Conservation (phyloP, 2,113 vertebrate species). For the Acanthochromis polyacanthus region DNA sequence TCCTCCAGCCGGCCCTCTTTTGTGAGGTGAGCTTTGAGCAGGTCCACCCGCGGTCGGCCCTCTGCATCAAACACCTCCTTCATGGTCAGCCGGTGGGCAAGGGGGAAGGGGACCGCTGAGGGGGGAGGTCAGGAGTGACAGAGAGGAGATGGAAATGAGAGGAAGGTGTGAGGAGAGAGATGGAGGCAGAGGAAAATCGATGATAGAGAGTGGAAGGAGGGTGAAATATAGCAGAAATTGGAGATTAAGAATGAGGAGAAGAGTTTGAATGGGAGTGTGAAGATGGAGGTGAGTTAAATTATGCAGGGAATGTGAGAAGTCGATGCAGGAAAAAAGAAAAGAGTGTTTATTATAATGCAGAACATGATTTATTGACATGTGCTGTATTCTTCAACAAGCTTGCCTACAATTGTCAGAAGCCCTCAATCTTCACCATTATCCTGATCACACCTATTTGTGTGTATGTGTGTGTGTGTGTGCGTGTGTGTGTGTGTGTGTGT, state of each 20-base stretch:
- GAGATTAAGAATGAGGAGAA: background rate
- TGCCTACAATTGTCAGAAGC: slow-evolving; percentile 29
- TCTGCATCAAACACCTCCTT: slow-evolving; percentile 89
- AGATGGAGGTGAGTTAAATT: background rate
- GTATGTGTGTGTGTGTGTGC: slow-evolving; percentile 18
- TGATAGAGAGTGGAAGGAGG: slow-evolving; percentile 17
- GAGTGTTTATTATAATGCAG: slow-evolving; percentile 24
- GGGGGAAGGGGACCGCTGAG: slow-evolving; percentile 87
- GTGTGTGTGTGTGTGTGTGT: background rate
- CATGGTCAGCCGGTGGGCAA: slow-evolving; percentile 88
- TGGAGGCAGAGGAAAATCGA: slow-evolving; percentile 13
- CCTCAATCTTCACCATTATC: slow-evolving; percentile 42
- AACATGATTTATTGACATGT: slow-evolving; percentile 55
- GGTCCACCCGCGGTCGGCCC: slow-evolving; percentile 87
- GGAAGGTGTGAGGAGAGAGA: background rate
- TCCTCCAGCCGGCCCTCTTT: slow-evolving; percentile 89
- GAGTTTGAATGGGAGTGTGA: slow-evolving; percentile 11
- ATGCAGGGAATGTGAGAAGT: background rate
- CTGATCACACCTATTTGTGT: slow-evolving; percentile 36
- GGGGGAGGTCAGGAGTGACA: slow-evolving; percentile 1
- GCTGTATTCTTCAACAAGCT: slow-evolving; percentile 27
- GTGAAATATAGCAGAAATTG: background rate
- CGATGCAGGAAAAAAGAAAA: slow-evolving; percentile 22
- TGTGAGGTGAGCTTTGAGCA: slow-evolving; percentile 89
- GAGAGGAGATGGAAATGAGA: background rate